Evolutionary conservation across 2,113 vertebrate genomes (phyloP), one percentile per base, ranked within the genome.

Genomic region (Phoenicopterus ruber): DNA sequence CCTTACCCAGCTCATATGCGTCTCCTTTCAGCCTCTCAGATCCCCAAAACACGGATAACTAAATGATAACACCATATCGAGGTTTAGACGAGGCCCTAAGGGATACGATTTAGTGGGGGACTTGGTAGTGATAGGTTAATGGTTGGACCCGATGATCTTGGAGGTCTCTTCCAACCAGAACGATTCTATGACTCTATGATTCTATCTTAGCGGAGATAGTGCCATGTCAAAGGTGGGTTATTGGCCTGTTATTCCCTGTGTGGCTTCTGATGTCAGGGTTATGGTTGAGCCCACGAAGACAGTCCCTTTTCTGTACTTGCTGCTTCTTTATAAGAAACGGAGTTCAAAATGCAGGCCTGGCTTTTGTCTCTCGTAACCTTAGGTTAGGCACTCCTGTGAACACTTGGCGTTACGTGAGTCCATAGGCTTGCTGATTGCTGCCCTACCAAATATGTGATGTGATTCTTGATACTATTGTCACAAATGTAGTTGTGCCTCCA

Each of bases 381-480:
- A 59, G 42, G 4, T 29, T 54, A 76, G 52, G 28, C 50, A 71
- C 10, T 62, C 18, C 36, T 47, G 14, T 54, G 47, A 83, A 57
- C 6, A 11, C 19, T 20, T 50, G 40, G 29, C 5, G 10, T 63
- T 72, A 36, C 49, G 34, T 40, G 16, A 29, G 12, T 17, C 57
- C 19, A 6, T 8, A 31, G 17, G 10, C 11, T 22, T 61, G 31
- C 15, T 36, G 40, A 1, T 6, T 82, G 26, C 9, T 87, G 36
- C 47, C 47, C 19, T 55, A 46, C 2, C 26, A 73, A 70, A 40
- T 42, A 46, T 4, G 2, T 2, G 0, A 6, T 11, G 15, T 2
- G 4, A 42, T 58, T 76, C 52, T 59, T 46, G 28, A 47, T 14
- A 24, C 8, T 31, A 2, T 21, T 73, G 14, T 11, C 57, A 36